Percentiles rank a stretch among this genome's conserved stretches.
Conservation (phyloP, 2,113 vertebrate genomes). For the Sphyrna mokarran region DNA sequence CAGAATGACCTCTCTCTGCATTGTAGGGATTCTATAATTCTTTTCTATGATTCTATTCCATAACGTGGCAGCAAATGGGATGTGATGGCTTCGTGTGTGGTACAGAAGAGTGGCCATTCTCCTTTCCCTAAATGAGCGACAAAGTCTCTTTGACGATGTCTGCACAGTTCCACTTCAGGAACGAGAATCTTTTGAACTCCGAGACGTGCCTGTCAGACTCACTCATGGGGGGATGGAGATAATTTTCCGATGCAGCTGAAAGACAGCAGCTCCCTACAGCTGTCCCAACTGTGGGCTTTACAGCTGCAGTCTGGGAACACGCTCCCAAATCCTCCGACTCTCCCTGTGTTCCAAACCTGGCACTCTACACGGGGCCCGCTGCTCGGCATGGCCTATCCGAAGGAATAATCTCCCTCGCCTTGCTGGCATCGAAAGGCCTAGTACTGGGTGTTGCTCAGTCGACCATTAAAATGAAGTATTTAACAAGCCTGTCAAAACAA, state of each 20-base stretch:
- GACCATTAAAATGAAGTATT: conserved; percentile 35
- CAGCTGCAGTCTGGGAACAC: neutral
- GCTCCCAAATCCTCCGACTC: neutral
- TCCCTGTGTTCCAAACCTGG: no score
- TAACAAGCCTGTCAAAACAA: conserved; percentile 46
- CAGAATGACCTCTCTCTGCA: no score
- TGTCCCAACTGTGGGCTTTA: neutral
- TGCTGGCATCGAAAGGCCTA: neutral
- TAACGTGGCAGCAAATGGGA: neutral
- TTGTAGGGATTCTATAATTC: no score
- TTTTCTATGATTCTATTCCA: no score
- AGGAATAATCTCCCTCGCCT: neutral
- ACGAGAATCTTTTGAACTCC: neutral
- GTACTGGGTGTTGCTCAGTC: conserved; percentile 3
- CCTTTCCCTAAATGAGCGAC: neutral
- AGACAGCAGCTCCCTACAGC: neutral
- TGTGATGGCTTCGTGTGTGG: neutral
- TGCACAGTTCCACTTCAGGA: neutral
- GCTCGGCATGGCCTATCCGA: neutral
- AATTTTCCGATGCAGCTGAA: neutral
- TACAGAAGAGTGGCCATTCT: neutral
- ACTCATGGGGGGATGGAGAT: neutral
- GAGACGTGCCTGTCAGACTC: neutral
- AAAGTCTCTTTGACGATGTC: neutral
- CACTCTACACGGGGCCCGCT: neutral